A percentile compares a stretch with the other conserved stretches of the same genome.
Conservation (phyloP, 2,888 invertebrate genomes). For the Galerucella pusilla region DNA sequence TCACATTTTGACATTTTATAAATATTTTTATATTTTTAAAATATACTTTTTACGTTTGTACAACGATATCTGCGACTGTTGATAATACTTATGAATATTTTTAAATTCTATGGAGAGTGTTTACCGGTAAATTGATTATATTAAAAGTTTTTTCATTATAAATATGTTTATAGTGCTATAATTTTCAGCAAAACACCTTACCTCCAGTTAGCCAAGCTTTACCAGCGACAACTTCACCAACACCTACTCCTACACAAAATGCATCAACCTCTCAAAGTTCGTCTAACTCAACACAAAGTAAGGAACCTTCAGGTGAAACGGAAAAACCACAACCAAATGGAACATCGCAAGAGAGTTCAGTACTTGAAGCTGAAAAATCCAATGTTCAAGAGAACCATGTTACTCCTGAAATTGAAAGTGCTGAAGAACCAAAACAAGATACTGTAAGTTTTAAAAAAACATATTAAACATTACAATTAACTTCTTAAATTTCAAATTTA, state of each 20-base stretch:
- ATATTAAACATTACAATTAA: not conserved
- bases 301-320: conserved; percentile 26
- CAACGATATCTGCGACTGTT: too few species aligned
- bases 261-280: conserved; percentile 6
- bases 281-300: conserved; percentile 8
- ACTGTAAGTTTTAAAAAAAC: not conserved
- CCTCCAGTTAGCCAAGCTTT: conserved; percentile 57
- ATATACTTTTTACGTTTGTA: too few species aligned
- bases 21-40: too few species aligned
- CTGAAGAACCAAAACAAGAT: conserved; percentile 17
- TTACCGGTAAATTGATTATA: too few species aligned
- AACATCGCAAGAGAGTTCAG: conserved; percentile 54
- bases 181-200: conserved; percentile 51
- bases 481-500: not conserved
- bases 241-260: conserved; percentile 11
- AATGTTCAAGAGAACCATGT: conserved; percentile 54
- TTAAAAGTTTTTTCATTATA: not conserved
- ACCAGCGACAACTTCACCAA: conserved; percentile 45
- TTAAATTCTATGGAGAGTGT: not conserved
- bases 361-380: conserved; percentile 33
- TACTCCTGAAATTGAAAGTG: conserved; percentile 39
- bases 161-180: conserved; percentile 20
- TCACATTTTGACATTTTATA: too few species aligned
- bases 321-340: conserved; percentile 61
- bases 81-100: not conserved